Conservation (phyloP, 2,797 vertebrate genomes). For the Tenualosa ilisha region DNA sequence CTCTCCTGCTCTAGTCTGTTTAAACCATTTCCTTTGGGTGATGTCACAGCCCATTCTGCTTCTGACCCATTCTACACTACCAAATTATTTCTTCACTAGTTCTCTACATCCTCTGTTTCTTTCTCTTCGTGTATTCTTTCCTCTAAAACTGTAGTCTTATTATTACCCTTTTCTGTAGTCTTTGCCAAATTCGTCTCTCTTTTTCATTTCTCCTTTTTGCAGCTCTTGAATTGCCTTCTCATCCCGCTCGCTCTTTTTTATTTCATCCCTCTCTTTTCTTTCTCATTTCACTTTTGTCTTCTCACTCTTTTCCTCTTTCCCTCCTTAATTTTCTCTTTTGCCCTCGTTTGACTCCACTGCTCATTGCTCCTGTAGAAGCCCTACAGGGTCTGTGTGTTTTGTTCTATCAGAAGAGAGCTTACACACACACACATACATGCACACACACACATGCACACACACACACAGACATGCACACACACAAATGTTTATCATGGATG, state of each 20-base stretch:
- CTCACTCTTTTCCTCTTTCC: neutral
- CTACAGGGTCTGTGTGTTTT: neutral
- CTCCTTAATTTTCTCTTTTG: neutral
- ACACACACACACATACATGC: neutral
- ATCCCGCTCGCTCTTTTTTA: neutral
- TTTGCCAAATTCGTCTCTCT: neutral
- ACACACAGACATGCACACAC: neutral
- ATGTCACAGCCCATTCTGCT: neutral
- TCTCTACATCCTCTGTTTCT: neutral
- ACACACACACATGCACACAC: neutral
- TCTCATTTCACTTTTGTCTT: neutral
- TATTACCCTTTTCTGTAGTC: neutral
- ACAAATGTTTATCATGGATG: constrained; percentile 3
- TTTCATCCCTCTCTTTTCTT: neutral
- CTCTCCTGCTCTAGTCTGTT: neutral
- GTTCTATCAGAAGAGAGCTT: neutral
- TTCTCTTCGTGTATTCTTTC: no score
- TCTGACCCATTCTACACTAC: neutral
- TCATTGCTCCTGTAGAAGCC: neutral
- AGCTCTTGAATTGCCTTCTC: neutral
- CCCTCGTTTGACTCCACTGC: neutral
- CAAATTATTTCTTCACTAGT: neutral
- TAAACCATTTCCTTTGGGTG: neutral
- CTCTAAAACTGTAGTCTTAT: neutral
- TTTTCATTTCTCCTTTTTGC: neutral